A percentile compares a stretch with the other conserved stretches of the same genome.
Evolutionary conservation across 2,113 vertebrate species (phyloP).

Genomic region (Empidonax alnorum): DNA sequence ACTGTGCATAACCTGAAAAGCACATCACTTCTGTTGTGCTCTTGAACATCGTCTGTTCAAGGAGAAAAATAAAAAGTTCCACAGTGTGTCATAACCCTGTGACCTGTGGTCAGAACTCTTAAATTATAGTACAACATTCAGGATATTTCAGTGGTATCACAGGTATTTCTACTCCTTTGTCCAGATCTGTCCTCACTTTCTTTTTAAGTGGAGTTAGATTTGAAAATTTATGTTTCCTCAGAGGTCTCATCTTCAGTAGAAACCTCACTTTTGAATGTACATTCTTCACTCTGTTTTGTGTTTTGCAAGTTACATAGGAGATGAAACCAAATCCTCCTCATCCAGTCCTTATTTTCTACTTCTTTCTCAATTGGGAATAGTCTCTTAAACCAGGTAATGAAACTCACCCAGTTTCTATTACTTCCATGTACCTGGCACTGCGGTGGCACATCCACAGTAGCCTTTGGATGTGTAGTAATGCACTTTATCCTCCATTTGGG

Average conservation of each 20-base stretch:
- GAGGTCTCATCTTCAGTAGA: background rate
- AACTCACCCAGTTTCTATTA: background rate
- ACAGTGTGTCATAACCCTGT: background rate
- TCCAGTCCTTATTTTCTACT: background rate
- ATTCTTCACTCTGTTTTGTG: background rate
- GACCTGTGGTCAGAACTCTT: background rate
- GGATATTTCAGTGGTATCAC: background rate
- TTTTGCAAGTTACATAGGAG: background rate
- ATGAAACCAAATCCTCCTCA: background rate
- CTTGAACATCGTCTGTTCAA: background rate
- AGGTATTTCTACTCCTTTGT: background rate
- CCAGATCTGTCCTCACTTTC: background rate
- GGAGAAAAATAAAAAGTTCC: background rate
- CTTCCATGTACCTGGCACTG: background rate
- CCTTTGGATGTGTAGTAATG: background rate
- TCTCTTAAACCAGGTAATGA: background rate
- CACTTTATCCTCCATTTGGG: background rate
- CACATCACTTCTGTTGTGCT: background rate
- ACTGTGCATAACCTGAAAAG: background rate
- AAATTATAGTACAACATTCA: background rate
- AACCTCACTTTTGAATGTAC: background rate
- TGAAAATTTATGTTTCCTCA: background rate
- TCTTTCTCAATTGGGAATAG: background rate
- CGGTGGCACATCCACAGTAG: background rate
- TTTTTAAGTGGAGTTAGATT: background rate